Evolutionary conservation across 2,113 vertebrate genomes (phyloP).

Genomic region (Sinocyclocheilus anshuiensis): DNA sequence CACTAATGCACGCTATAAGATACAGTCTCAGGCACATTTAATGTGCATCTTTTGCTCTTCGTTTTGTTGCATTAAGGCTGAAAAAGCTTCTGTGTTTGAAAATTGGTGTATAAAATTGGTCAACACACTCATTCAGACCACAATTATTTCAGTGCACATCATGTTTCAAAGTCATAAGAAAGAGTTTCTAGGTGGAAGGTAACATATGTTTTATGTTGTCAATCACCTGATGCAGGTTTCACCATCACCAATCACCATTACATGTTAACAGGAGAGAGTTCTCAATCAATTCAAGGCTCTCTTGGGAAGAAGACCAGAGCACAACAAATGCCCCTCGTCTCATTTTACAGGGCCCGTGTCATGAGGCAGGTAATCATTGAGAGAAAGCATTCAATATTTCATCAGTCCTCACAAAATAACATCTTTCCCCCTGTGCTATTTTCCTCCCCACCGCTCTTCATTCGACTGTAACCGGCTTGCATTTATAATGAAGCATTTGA

Average conservation of each 20-base stretch:
- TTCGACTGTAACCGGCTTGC: slow-evolving; percentile 52
- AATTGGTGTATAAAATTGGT: not conserved
- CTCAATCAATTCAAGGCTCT: slow-evolving; percentile 46
- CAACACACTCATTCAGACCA: not conserved
- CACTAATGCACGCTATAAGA: no score
- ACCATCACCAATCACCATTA: slow-evolving; percentile 28
- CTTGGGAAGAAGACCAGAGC: slow-evolving; percentile 22
- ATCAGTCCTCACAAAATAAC: slow-evolving; percentile 27
- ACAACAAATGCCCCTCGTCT: not conserved
- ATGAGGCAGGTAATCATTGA: not conserved
- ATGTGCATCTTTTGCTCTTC: not conserved
- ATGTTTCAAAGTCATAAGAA: not conserved
- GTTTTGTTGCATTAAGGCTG: not conserved
- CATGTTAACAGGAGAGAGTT: slow-evolving; percentile 50
- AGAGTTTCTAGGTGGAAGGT: not conserved
- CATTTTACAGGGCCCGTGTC: slow-evolving; percentile 32
- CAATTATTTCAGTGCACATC: not conserved
- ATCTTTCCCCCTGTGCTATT: not conserved
- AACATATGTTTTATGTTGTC: not conserved
- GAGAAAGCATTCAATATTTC: slow-evolving; percentile 36
- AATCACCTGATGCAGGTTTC: slow-evolving; percentile 51
- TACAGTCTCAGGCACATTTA: no score
- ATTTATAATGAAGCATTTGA: slow-evolving; percentile 62
- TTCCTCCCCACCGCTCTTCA: not conserved
- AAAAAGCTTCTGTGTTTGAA: not conserved